Conservation (phyloP, 92 coral and sea anemone genomes). For the Anthopleura xanthogrammica region DNA sequence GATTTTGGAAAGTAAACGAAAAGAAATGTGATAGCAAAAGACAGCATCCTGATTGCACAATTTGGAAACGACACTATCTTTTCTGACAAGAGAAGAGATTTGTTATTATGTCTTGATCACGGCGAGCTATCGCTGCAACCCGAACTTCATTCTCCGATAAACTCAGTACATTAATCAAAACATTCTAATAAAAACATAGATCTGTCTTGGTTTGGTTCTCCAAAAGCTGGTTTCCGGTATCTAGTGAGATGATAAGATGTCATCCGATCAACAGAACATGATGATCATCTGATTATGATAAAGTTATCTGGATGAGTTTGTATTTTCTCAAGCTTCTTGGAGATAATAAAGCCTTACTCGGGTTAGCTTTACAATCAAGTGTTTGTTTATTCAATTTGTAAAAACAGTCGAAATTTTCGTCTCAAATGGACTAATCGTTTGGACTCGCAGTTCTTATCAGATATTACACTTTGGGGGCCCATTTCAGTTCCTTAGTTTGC, state of each 20-base stretch:
- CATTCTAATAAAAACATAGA: constrained; percentile 2
- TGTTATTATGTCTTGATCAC: constrained; percentile 8
- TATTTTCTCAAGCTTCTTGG: background rate
- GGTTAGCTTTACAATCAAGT: constrained; percentile 12
- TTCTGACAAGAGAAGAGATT: background rate
- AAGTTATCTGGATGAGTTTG: background rate
- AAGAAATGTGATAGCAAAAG: background rate
- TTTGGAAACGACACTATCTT: background rate
- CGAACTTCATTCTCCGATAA: background rate
- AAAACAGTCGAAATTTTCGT: constrained; percentile 7
- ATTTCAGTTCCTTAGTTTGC: background rate
- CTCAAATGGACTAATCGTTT: constrained; percentile 1
- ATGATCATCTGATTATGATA: background rate
- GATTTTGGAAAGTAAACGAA: constrained; percentile 1
- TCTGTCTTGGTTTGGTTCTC: constrained; percentile 1
- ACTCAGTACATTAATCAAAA: constrained; percentile 6
- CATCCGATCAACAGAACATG: constrained; percentile 4
- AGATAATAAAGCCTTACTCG: background rate
- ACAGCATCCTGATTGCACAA: background rate
- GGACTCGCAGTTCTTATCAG: background rate
- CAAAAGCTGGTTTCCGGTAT: constrained; percentile 8
- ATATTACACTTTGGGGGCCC: background rate
- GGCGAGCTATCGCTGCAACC: background rate
- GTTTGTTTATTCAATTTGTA: constrained; percentile 23
- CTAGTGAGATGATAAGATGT: background rate